A percentile compares a stretch with the other conserved stretches of the same genome.
These are phyloP conservation scores for Yoshiicerus persimilis DNA, from an alignment of 1,140 invertebrate species.

Conservation along the genomic window DNA sequence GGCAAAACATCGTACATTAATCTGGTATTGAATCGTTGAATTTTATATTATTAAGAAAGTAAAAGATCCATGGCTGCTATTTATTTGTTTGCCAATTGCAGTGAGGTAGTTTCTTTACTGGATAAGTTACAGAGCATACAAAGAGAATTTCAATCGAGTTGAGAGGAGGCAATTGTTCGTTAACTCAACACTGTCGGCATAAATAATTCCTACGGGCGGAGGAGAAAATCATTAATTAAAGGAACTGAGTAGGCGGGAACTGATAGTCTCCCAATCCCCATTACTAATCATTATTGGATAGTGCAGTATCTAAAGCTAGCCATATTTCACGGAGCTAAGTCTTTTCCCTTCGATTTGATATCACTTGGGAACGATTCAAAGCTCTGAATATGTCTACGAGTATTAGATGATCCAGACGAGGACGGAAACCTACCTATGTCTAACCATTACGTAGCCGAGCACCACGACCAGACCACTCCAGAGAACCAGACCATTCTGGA, in stretches of 20 bases:
- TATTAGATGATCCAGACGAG: neutral
- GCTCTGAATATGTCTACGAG: neutral
- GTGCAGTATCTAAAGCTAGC: neutral
- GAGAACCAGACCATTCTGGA: neutral
- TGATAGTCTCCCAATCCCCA: constrained; percentile 10
- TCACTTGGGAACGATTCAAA: constrained; percentile 19
- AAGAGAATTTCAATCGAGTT: neutral
- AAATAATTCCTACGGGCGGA: neutral
- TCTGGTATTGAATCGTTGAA: no score
- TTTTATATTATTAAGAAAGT: neutral
- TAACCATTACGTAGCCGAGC: no score
- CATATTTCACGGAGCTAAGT: neutral
- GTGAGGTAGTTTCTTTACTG: neutral
- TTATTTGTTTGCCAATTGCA: neutral
- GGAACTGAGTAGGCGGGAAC: constrained; percentile 2
- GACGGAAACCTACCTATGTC: neutral
- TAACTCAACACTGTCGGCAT: neutral
- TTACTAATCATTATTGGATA: constrained; percentile 23
- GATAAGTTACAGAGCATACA: neutral
- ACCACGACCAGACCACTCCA: no score
- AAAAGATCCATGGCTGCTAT: neutral
- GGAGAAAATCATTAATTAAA: constrained; percentile 19
- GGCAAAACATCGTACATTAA: no score
- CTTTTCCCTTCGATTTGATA: neutral
- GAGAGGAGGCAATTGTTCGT: neutral